Evolutionary conservation across 2,888 invertebrate species (phyloP).

Genomic region (Resseliella maxima): DNA sequence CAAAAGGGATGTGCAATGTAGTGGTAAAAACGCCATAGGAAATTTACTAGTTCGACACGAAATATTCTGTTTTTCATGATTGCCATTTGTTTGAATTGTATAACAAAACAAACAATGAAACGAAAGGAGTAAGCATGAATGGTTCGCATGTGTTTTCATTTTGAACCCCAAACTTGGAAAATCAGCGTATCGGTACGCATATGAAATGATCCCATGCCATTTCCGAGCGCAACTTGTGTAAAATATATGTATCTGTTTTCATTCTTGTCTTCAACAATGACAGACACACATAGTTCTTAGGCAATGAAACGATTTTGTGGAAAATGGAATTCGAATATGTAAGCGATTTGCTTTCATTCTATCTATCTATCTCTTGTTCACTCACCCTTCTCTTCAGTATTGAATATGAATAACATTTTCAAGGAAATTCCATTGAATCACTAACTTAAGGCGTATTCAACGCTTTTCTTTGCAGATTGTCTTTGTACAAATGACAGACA

Average conservation of each 20-base stretch:
- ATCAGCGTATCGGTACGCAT: neutral
- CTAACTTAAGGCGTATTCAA: too few species aligned
- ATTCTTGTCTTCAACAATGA: neutral
- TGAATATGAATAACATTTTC: too few species aligned
- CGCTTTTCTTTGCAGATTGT: neutral
- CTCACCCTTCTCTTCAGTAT: too few species aligned
- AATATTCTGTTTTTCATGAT: constrained; percentile 37
- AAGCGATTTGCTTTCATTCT: neutral
- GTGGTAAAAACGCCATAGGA: constrained; percentile 4
- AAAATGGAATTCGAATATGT: neutral
- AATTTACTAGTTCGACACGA: neutral
- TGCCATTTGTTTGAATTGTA: neutral
- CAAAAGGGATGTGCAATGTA: neutral
- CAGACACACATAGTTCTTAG: neutral
- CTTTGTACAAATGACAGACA: neutral
- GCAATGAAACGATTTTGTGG: neutral
- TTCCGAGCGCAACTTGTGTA: neutral
- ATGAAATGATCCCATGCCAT: too few species aligned
- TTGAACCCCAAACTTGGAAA: neutral
- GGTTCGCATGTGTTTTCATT: constrained; percentile 9
- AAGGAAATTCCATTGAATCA: too few species aligned
- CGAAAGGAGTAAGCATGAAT: neutral
- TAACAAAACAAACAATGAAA: neutral
- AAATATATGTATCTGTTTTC: neutral
- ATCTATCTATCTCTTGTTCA: too few species aligned